Conservation (phyloP, 1,140 invertebrate species). For the Elymnias hypermnestra region DNA sequence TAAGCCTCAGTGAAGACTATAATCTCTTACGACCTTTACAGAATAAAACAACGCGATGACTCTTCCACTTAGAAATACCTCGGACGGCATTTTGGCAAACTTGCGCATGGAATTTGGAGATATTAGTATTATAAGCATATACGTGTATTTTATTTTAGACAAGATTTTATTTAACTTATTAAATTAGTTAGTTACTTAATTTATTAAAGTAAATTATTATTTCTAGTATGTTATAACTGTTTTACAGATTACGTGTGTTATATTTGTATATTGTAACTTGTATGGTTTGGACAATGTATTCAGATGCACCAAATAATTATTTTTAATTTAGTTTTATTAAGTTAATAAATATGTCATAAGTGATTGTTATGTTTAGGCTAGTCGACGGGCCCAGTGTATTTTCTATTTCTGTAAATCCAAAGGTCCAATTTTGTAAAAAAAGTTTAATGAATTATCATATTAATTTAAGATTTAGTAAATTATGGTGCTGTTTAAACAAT, state of each 20-base stretch:
- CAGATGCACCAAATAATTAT: constrained; percentile 28
- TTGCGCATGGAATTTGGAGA: constrained; percentile 36
- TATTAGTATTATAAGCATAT: constrained; percentile 34
- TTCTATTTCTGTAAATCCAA: constrained; percentile 44
- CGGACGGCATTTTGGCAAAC: constrained; percentile 22
- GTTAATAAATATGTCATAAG: too few relatives aligned
- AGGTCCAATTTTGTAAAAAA: constrained; percentile 70
- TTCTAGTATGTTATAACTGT: too few relatives aligned
- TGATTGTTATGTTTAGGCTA: constrained; percentile 63
- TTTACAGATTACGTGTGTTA: too few relatives aligned
- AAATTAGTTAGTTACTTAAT: too few relatives aligned
- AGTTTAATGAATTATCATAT: too few relatives aligned
- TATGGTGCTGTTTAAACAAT: constrained; percentile 41
- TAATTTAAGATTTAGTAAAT: not conserved
- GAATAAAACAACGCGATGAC: constrained; percentile 47
- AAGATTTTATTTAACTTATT: not conserved
- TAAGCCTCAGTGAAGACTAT: constrained; percentile 43
- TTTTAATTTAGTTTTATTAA: too few relatives aligned
- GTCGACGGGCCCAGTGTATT: constrained; percentile 72
- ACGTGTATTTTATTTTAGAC: constrained; percentile 24
- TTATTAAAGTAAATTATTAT: too few relatives aligned
- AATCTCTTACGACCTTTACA: constrained; percentile 54
- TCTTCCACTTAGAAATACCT: constrained; percentile 21
- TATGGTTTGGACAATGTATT: constrained; percentile 6
- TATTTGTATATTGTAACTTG: not conserved